Base-by-base conservation (phyloP, 2,888 invertebrate species). In the Cabera pusaria region DNA sequence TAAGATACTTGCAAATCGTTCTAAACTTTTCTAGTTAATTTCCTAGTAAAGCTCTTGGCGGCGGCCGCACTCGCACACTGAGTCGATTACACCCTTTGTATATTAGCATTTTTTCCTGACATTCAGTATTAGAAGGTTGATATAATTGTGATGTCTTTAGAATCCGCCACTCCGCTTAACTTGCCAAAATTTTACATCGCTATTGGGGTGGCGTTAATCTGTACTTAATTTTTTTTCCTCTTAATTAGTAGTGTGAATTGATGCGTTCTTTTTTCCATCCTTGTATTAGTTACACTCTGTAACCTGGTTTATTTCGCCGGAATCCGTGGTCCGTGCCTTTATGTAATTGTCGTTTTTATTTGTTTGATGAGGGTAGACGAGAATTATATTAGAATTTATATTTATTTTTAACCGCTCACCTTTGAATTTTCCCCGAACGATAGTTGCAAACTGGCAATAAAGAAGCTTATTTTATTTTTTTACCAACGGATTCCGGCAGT, bases 61-160 rank as follows among this genome's bases (percentile, higher is more conserved):
- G 23, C 35, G 49, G 29, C 27, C 44, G 60, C 56, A 22, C 5
- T 47, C 53, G 67, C 62, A 64, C 67, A 66, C 31, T 66, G 57
- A 59, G 62, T 65, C 66, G 66, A 71, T 42, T 56, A 65, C 80
- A 81, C 81, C 77, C 78, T 81, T 77, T 85, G 84, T 86, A 85
- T 68, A 84, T 81, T 86, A 83, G 79, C 67, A 63, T 76, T 40
- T 31, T n/a, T 76, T 76, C 76, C 63, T 47, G 68, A 74, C 66
- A 73, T 69, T 77, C 85, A 86, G 85, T 85, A 87, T 86, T 85
- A 85, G 77, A 75, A 69, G 74, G 72, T 82, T 81, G 77, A 78
- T 68, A 64, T 72, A 61, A 72, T 72, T 79, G 80, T 83, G 80
- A 83, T 76, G 73, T 75, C 56, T 56, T 53, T 59, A 59, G 66